phyloP scores from a whole-genome alignment of 2,888 invertebrate species.

The Nomada lathburiana region DNA sequence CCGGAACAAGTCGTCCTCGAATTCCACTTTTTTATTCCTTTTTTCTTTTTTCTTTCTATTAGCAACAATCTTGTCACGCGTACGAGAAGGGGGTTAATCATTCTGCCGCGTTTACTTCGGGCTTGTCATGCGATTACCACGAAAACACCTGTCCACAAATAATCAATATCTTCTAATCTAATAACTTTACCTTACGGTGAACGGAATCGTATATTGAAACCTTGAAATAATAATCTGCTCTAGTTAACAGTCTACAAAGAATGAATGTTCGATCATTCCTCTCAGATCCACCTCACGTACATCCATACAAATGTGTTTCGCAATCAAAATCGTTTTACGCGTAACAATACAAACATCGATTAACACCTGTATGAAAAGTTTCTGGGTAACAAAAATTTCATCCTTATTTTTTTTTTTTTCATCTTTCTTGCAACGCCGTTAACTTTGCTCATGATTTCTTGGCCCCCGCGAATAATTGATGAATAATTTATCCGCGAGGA shows the following conservation, averaged over 20 bases:
- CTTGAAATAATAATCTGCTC: no score
- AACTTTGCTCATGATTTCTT: slow-evolving; percentile 8
- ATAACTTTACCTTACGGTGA: no score
- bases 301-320: no score
- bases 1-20: neutral
- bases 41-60: no score
- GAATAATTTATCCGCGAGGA: slow-evolving; percentile 29
- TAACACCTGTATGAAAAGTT: no score
- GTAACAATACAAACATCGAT: neutral
- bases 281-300: no score
- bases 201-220: no score
- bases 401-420: no score
- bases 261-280: no score
- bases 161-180: neutral
- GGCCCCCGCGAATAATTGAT: slow-evolving; percentile 28
- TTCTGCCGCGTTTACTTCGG: neutral
- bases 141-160: neutral
- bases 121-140: neutral
- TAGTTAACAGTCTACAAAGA: no score
- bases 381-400: neutral
- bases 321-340: no score
- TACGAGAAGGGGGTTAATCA: neutral
- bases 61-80: neutral
- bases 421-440: neutral
- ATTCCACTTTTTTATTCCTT: no score